These are phyloP conservation scores for Malacoctenus gilli DNA, from an alignment of 2,797 vertebrate genomes.

Conservation along the genomic window DNA sequence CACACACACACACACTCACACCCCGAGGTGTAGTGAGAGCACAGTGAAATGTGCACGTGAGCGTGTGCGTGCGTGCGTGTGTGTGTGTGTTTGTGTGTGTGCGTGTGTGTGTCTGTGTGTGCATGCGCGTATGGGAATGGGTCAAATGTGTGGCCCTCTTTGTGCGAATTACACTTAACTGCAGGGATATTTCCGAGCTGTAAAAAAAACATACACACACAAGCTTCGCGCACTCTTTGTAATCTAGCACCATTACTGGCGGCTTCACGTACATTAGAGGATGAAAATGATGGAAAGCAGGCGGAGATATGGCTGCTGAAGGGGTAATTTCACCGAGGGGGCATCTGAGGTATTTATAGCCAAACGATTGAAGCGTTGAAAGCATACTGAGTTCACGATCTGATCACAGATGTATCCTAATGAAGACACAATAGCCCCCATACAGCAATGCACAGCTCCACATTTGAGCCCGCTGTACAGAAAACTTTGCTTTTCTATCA, in stretches of 20 bases:
- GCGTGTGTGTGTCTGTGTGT: slow-evolving; percentile 1
- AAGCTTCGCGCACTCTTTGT: slow-evolving; percentile 58
- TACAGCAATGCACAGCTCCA: slow-evolving; percentile 26
- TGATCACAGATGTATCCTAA: slow-evolving; percentile 57
- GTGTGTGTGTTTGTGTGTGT: slow-evolving; percentile 32
- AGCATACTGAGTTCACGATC: slow-evolving; percentile 61
- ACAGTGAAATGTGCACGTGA: slow-evolving; percentile 24
- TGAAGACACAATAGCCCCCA: slow-evolving; percentile 47
- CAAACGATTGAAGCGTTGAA: slow-evolving; percentile 57
- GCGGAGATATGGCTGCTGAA: slow-evolving; percentile 43
- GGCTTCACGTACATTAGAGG: slow-evolving; percentile 79
- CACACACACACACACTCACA: slow-evolving; percentile 46
- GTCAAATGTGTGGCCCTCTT: slow-evolving; percentile 64
- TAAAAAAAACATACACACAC: slow-evolving; percentile 51
- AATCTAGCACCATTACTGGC: slow-evolving; percentile 78
- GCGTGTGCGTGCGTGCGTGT: not conserved
- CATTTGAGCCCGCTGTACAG: slow-evolving; percentile 30
- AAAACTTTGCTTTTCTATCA: slow-evolving; percentile 57
- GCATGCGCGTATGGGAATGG: slow-evolving; percentile 10
- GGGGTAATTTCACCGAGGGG: slow-evolving; percentile 67
- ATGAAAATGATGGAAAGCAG: slow-evolving; percentile 67
- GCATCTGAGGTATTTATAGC: slow-evolving; percentile 71
- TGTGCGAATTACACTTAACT: slow-evolving; percentile 79
- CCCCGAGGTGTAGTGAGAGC: slow-evolving; percentile 49
- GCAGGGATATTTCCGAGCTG: slow-evolving; percentile 66